These are phyloP conservation scores for Harpalus rubripes DNA, from an alignment of 2,888 invertebrate genomes.

Conservation along the genomic window DNA sequence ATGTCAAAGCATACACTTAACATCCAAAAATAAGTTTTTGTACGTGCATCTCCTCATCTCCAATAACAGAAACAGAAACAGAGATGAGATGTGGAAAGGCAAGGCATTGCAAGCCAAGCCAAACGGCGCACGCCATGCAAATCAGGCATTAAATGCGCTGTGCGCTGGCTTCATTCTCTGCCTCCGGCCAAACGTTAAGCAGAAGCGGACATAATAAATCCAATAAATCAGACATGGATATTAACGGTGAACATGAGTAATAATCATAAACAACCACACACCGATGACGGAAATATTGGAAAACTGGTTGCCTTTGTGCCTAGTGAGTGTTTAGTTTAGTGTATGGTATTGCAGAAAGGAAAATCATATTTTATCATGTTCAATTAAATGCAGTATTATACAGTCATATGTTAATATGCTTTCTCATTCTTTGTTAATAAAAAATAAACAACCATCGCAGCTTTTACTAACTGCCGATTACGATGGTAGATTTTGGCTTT, in stretches of 20 bases:
- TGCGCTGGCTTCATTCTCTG: not conserved
- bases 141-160: slow-evolving; percentile 31
- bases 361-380: not conserved
- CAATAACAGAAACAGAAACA: not conserved
- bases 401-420: not conserved
- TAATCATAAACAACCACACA: slow-evolving; percentile 16
- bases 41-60: too few relatives aligned
- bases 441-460: too few relatives aligned
- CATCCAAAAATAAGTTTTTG: too few relatives aligned
- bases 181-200: not conserved
- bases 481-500: too few relatives aligned
- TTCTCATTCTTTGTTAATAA: too few relatives aligned
- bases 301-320: slow-evolving; percentile 6
- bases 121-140: slow-evolving; percentile 37
- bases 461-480: too few relatives aligned
- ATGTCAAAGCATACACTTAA: too few relatives aligned
- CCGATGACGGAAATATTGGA: slow-evolving; percentile 25
- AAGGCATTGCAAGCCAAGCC: not conserved
- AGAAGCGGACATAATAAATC: slow-evolving; percentile 42
- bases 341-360: not conserved
- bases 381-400: not conserved
- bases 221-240: slow-evolving; percentile 20
- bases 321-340: not conserved
- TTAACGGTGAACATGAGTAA: slow-evolving; percentile 17
- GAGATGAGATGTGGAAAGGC: not conserved